Percentiles rank a stretch among this genome's conserved stretches.
These are phyloP conservation scores for Arothron firmamentum DNA, from an alignment of 2,113 vertebrate genomes.

Conservation along the genomic window DNA sequence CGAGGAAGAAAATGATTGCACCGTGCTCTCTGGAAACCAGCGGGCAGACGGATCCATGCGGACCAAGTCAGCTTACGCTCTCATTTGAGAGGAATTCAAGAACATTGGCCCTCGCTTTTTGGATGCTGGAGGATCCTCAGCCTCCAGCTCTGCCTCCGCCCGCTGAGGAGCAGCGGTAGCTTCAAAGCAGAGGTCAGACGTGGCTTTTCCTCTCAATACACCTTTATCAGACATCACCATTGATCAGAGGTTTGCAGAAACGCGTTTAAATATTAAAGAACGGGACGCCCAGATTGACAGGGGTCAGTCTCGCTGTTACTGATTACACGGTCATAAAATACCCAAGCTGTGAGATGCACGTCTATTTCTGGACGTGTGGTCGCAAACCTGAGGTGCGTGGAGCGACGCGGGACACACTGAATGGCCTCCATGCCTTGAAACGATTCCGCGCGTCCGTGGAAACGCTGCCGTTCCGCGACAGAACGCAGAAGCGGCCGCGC, in stretches of 20 bases:
- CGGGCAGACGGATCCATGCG: not conserved
- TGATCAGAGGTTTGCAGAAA: not conserved
- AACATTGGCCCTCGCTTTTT: no score
- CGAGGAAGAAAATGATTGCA: conserved; percentile 1
- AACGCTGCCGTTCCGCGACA: no score
- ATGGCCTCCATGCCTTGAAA: no score
- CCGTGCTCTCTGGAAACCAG: conserved; percentile 1
- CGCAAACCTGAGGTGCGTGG: conserved; percentile 11
- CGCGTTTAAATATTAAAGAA: not conserved
- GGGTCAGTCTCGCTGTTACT: conserved; percentile 3
- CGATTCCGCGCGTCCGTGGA: no score
- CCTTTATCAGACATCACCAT: no score
- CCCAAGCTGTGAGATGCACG: conserved; percentile 18
- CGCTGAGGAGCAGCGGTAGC: no score
- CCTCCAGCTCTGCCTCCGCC: no score
- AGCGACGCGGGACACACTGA: not conserved
- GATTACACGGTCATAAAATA: conserved; percentile 31
- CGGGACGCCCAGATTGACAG: conserved; percentile 21
- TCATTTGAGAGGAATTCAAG: not conserved
- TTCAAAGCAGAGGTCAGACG: no score
- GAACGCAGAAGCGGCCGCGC: not conserved
- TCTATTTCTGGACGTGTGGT: conserved; percentile 33
- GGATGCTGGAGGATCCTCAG: no score
- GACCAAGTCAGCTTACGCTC: not conserved
- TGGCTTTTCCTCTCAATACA: no score